Conservation (phyloP, 1,140 invertebrate genomes). For the Nephotettix cincticeps region DNA sequence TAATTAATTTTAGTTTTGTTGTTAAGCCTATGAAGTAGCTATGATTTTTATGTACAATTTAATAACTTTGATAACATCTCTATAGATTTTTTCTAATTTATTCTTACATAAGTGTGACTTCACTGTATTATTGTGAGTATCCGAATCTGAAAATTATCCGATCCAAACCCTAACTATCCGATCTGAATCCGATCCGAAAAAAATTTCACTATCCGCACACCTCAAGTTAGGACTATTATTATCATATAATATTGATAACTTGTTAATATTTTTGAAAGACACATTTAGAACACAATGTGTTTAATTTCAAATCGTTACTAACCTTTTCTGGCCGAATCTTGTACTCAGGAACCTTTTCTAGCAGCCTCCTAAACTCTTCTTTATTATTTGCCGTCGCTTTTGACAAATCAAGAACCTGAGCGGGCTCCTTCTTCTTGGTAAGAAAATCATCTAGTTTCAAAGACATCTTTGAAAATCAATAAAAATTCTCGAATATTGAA, state of each 20-base stretch:
- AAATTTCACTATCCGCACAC: too few species aligned
- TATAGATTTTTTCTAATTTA: too few species aligned
- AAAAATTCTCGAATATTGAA: too few species aligned
- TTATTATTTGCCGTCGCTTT: conserved; percentile 70
- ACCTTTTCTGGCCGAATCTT: conserved; percentile 87
- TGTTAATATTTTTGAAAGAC: background rate
- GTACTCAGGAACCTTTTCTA: conserved; percentile 86
- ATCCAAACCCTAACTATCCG: background rate
- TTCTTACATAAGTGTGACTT: too few species aligned
- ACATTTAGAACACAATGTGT: background rate
- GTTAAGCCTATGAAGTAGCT: too few species aligned
- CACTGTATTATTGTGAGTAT: too few species aligned
- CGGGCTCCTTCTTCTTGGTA: conserved; percentile 78
- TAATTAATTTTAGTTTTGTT: too few species aligned
- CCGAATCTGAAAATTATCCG: too few species aligned
- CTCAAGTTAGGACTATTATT: background rate
- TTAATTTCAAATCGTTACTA: conserved; percentile 32
- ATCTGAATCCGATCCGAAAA: too few species aligned
- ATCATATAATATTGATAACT: background rate
- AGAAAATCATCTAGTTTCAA: conserved; percentile 78
- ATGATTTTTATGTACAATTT: too few species aligned
- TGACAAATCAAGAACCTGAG: conserved; percentile 80
- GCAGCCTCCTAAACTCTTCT: conserved; percentile 77
- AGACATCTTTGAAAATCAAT: too few species aligned
- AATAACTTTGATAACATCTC: too few species aligned